phyloP scores from a whole-genome alignment of 2,888 invertebrate species.

The Ypsolopha sequella region DNA sequence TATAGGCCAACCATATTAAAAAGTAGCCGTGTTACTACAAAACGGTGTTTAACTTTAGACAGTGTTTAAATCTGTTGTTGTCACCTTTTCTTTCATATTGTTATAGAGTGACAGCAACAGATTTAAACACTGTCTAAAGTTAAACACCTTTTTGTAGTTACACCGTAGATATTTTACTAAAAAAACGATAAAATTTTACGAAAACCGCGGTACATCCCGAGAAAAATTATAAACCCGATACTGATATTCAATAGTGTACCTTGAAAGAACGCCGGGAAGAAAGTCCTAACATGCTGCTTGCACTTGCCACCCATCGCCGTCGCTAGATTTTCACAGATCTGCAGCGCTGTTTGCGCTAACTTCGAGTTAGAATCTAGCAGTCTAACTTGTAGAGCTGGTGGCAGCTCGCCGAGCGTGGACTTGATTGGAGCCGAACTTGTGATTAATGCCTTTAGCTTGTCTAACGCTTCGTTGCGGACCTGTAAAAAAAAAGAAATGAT shows the following conservation, averaged over 20 bases:
- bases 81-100: too few relatives aligned
- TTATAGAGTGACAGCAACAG: too few relatives aligned
- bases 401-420: conserved; percentile 85
- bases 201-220: too few relatives aligned
- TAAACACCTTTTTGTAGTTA: too few relatives aligned
- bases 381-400: conserved; percentile 81
- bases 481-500: conserved; percentile 21
- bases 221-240: too few relatives aligned
- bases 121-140: too few relatives aligned
- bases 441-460: conserved; percentile 79
- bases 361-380: conserved; percentile 93
- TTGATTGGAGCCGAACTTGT: conserved; percentile 85
- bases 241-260: conserved; percentile 49
- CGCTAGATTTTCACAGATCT: conserved; percentile 86
- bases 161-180: too few relatives aligned
- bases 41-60: too few relatives aligned
- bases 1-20: too few relatives aligned
- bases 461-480: conserved; percentile 80
- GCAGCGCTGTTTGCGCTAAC: conserved; percentile 85
- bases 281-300: conserved; percentile 81
- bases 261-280: conserved; percentile 91
- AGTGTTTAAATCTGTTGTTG: too few relatives aligned
- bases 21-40: too few relatives aligned
- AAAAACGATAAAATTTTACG: too few relatives aligned
- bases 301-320: conserved; percentile 86